These are phyloP conservation scores for Isoperla grammatica DNA, from an alignment of 2,888 invertebrate genomes.

Conservation along the genomic window DNA sequence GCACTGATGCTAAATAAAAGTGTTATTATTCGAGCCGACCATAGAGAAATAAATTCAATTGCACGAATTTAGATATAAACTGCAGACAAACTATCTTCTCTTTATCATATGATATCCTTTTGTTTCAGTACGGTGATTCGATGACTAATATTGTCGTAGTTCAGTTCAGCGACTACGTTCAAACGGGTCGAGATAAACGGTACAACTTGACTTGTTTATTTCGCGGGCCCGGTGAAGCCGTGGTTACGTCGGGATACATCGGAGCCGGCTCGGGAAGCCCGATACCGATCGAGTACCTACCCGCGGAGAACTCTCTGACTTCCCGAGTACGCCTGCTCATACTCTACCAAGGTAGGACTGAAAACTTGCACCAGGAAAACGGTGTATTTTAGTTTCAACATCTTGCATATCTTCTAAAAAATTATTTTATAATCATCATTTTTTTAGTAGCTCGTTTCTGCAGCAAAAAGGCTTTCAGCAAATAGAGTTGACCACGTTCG, in stretches of 20 bases:
- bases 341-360: slow-evolving; percentile 65
- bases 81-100: too few species aligned
- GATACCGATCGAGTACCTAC: slow-evolving; percentile 86
- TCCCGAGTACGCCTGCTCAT: slow-evolving; percentile 81
- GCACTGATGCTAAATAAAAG: too few species aligned
- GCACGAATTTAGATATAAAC: too few species aligned
- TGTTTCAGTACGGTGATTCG: slow-evolving; percentile 77
- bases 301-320: slow-evolving; percentile 85
- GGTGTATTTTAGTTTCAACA: too few species aligned
- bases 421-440: too few species aligned
- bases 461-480: too few species aligned
- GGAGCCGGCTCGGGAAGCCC: slow-evolving; percentile 89
- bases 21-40: too few species aligned
- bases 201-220: slow-evolving; percentile 91
- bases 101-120: slow-evolving; percentile 13
- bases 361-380: too few species aligned
- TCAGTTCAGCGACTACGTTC: slow-evolving; percentile 89
- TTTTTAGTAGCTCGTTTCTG: too few species aligned
- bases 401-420: too few species aligned
- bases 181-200: slow-evolving; percentile 83
- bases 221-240: slow-evolving; percentile 86
- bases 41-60: too few species aligned
- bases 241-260: slow-evolving; percentile 88
- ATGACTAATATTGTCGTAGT: slow-evolving; percentile 93
- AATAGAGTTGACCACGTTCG: too few species aligned